These are phyloP conservation scores for Hoplostethus atlanticus DNA, from an alignment of 2,797 vertebrate genomes.

Conservation along the genomic window DNA sequence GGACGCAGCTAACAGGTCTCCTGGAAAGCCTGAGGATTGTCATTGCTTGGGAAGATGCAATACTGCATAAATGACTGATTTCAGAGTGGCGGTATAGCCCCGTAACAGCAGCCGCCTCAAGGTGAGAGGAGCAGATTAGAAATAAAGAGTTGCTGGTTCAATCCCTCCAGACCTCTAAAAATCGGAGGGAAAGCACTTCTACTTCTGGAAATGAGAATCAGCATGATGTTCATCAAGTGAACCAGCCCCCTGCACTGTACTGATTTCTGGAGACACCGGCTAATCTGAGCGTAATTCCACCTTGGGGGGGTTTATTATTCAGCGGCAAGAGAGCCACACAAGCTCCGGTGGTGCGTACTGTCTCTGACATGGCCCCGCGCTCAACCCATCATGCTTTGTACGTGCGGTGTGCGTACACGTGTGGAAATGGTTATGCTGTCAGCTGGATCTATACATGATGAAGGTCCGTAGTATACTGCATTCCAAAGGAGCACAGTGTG, in stretches of 20 bases:
- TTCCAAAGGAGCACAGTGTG: too few species aligned
- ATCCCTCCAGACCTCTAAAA: conserved; percentile 23
- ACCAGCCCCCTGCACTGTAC: conserved; percentile 11
- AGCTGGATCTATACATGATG: too few species aligned
- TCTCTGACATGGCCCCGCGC: conserved; percentile 1
- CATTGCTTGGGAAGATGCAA: conserved; percentile 21
- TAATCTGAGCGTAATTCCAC: conserved; percentile 46
- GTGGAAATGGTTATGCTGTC: too few species aligned
- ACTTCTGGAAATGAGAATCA: conserved; percentile 5
- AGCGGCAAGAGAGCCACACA: conserved; percentile 25
- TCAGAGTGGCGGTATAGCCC: conserved; percentile 23
- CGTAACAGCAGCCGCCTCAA: conserved; percentile 28
- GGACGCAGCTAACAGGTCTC: conserved; percentile 30
- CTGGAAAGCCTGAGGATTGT: conserved; percentile 33
- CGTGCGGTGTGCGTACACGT: too few species aligned
- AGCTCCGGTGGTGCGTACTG: conserved; percentile 41
- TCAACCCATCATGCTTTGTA: too few species aligned
- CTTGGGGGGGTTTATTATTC: conserved; percentile 29
- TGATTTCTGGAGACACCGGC: conserved; percentile 25
- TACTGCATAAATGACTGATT: conserved; percentile 46
- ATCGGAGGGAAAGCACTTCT: background rate
- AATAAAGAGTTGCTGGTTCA: conserved; percentile 29
- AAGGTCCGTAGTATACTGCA: background rate
- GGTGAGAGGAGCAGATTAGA: conserved; percentile 29
- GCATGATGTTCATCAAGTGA: conserved; percentile 18